phyloP scores from a whole-genome alignment of 2,888 invertebrate species.

The Sphaerophoria rueppellii region DNA sequence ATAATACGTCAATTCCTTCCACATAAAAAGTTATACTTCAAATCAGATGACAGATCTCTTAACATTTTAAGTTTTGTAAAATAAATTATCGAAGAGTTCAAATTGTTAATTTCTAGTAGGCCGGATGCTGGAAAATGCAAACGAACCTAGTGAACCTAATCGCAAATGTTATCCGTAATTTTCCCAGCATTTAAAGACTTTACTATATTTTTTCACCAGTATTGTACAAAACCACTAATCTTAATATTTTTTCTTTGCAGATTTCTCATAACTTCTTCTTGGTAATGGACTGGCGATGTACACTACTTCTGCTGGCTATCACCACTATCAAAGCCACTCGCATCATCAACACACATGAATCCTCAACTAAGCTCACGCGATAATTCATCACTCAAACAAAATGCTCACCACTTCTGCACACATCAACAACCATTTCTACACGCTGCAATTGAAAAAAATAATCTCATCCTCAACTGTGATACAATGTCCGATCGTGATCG shows the following conservation, averaged over 20 bases:
- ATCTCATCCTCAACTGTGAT: slow-evolving; percentile 53
- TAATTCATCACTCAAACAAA: slow-evolving; percentile 13
- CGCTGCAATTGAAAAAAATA: slow-evolving; percentile 15
- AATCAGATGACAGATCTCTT: too few relatives aligned
- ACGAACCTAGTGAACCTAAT: too few relatives aligned
- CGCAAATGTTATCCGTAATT: too few relatives aligned
- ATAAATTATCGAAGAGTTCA: too few relatives aligned
- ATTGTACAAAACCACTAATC: background rate
- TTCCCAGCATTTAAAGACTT: too few relatives aligned
- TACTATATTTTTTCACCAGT: too few relatives aligned
- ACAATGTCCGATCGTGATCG: slow-evolving; percentile 72
- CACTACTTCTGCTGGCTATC: slow-evolving; percentile 4
- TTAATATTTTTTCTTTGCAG: slow-evolving; percentile 1
- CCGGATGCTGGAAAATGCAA: too few relatives aligned
- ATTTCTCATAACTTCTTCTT: background rate
- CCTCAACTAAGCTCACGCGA: slow-evolving; percentile 49
- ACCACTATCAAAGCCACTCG: slow-evolving; percentile 3
- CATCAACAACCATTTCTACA: slow-evolving; percentile 21
- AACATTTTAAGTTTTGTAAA: too few relatives aligned
- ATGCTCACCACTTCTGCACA: slow-evolving; percentile 45
- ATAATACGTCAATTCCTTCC: too few relatives aligned
- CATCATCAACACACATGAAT: slow-evolving; percentile 29
- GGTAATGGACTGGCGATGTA: slow-evolving; percentile 41
- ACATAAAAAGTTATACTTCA: too few relatives aligned
- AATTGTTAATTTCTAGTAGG: too few relatives aligned